Conservation (phyloP, 2,888 invertebrate species). For the Eutolmus rufibarbis region DNA sequence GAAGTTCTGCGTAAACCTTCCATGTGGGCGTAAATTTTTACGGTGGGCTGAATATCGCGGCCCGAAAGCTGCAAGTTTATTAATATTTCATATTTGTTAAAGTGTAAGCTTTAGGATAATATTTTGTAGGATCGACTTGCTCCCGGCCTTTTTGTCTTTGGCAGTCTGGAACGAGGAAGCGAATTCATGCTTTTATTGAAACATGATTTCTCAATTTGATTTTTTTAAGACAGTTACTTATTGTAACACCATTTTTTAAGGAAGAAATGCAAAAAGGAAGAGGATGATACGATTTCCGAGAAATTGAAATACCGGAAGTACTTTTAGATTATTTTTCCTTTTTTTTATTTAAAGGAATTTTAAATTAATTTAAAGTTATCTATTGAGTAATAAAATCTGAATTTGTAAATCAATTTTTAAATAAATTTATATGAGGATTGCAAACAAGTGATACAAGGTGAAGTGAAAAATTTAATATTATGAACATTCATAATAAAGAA, state of each 20-base stretch:
- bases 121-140: not conserved
- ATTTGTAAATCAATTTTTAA: not conserved
- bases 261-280: not conserved
- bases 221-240: not conserved
- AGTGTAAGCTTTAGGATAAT: not conserved
- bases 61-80: not conserved
- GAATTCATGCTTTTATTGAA: not conserved
- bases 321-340: not conserved
- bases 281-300: not conserved
- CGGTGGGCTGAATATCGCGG: not conserved
- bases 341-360: not conserved
- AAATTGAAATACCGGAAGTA: not conserved
- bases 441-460: too few species aligned
- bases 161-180: not conserved
- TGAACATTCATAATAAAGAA: too few species aligned
- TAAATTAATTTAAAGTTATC: not conserved
- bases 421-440: not conserved
- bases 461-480: too few species aligned
- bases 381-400: not conserved
- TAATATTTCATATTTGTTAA: not conserved
- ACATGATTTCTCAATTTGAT: not conserved
- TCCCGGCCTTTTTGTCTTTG: not conserved
- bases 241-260: not conserved
- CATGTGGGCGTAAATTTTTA: not conserved
- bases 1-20: not conserved